Conservation (phyloP, 2,797 vertebrate genomes). For the Hapalemur alaotrensis region DNA sequence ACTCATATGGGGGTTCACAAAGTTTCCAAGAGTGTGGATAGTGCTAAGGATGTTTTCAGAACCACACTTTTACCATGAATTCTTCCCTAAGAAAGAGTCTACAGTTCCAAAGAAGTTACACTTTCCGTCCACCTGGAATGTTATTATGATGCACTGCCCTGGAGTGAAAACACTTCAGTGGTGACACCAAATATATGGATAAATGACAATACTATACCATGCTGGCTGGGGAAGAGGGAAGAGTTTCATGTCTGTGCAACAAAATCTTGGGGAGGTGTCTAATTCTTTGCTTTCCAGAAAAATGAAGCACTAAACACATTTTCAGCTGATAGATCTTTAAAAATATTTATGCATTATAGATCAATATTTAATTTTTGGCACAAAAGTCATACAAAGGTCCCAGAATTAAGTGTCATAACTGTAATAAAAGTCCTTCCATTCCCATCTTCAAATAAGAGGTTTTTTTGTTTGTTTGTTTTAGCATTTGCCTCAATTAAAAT, state of each 20-base stretch:
- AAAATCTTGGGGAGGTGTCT: neutral
- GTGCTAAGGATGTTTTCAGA: neutral
- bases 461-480: neutral
- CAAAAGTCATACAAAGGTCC: neutral
- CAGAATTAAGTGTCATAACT: neutral
- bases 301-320: neutral
- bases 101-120: neutral
- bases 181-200: neutral
- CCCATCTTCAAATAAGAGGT: neutral
- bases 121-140: neutral
- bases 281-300: slow-evolving; percentile 1
- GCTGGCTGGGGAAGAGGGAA: neutral
- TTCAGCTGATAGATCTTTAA: neutral
- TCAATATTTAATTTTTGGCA: neutral
- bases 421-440: neutral
- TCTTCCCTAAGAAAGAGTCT: neutral
- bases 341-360: neutral
- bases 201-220: neutral
- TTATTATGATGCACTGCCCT: neutral
- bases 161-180: neutral
- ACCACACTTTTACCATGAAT: neutral
- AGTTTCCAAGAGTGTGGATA: neutral
- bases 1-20: neutral
- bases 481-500: neutral
- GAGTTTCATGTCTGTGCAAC: neutral